Evolutionary conservation across 2,797 vertebrate genomes (phyloP).

Genomic region (Clamator glandarius): DNA sequence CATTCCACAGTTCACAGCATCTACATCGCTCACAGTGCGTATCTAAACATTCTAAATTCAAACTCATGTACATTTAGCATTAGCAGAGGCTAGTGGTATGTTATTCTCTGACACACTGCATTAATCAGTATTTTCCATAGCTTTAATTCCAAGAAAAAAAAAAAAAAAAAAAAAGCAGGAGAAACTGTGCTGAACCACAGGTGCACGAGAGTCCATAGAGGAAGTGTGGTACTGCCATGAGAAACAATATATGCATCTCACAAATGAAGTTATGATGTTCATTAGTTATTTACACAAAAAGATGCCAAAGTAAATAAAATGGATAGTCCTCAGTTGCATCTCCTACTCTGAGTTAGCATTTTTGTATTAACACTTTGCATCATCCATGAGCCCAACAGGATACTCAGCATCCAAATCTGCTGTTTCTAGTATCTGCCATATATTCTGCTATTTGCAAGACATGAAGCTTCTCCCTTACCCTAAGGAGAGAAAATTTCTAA

Average conservation of each 20-base stretch:
- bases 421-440: background rate
- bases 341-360: background rate
- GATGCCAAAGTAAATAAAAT: background rate
- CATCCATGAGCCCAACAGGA: background rate
- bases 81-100: background rate
- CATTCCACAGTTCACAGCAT: background rate
- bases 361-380: background rate
- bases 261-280: background rate
- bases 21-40: background rate
- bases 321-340: background rate
- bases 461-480: background rate
- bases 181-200: background rate
- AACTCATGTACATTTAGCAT: background rate
- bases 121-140: background rate
- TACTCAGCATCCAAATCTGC: background rate
- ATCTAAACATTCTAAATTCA: constrained; percentile 13
- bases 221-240: background rate
- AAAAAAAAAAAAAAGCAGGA: background rate
- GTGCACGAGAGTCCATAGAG: background rate
- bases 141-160: background rate
- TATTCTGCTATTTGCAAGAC: background rate
- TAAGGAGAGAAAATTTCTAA: background rate
- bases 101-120: background rate
- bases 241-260: background rate
- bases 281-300: background rate